These are phyloP conservation scores for Amniataba percoides DNA, from an alignment of 2,797 vertebrate genomes.

Conservation along the genomic window DNA sequence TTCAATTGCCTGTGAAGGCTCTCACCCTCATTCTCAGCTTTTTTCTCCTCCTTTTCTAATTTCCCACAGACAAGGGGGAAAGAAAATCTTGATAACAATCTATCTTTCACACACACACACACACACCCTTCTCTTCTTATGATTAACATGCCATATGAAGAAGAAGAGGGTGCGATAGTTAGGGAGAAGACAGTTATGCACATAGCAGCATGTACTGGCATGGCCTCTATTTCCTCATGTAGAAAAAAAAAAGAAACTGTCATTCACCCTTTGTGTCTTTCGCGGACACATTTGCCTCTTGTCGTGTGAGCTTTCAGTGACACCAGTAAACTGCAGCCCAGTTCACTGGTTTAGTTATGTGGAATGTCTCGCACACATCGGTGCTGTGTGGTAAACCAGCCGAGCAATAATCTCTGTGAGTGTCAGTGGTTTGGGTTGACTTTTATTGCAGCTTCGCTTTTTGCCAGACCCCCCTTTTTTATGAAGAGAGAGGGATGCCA, in stretches of 20 bases:
- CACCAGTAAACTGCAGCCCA: constrained; percentile 40
- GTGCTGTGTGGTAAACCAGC: constrained; percentile 64
- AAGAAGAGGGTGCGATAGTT: neutral
- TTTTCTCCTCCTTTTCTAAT: constrained; percentile 19
- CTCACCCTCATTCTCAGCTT: constrained; percentile 47
- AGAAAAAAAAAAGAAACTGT: neutral
- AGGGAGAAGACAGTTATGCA: neutral
- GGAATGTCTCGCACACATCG: constrained; percentile 69
- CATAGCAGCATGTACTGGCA: neutral
- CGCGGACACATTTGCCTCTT: constrained; percentile 39
- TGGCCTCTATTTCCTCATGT: neutral
- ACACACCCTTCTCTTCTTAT: neutral
- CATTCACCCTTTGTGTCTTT: constrained; percentile 35
- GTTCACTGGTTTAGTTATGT: constrained; percentile 49
- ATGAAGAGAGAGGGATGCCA: constrained; percentile 76
- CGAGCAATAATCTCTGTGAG: constrained; percentile 69
- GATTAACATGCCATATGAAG: constrained; percentile 13
- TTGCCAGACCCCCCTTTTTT: constrained; percentile 73
- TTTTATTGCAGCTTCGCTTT: constrained; percentile 71
- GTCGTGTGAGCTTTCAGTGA: constrained; percentile 48
- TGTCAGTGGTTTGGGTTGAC: constrained; percentile 71
- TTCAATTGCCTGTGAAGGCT: constrained; percentile 59
- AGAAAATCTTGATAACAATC: constrained; percentile 25
- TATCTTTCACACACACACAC: neutral
- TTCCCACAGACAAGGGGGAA: constrained; percentile 38